Conservation (phyloP, 2,113 vertebrate species). For the Sprattus sprattus region DNA sequence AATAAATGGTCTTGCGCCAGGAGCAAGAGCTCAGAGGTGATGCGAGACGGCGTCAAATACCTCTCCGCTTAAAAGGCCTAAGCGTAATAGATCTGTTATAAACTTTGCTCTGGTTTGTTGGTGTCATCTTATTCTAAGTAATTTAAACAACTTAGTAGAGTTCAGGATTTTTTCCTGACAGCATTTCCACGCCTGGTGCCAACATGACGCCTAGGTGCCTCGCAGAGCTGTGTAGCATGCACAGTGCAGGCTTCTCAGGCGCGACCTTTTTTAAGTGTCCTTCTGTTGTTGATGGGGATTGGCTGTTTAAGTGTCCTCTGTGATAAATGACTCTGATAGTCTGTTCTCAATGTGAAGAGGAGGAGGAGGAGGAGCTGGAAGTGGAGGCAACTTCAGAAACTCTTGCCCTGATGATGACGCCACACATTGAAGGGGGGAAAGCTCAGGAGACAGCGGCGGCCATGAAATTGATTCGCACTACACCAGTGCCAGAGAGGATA, state of each 20-base stretch:
- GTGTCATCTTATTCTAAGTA: no score
- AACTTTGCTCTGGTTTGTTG: no score
- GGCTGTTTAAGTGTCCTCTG: constrained; percentile 45
- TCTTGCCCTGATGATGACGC: constrained; percentile 51
- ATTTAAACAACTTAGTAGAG: no score
- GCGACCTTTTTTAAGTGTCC: constrained; percentile 36
- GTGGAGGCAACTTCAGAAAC: constrained; percentile 67
- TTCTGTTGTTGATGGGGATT: constrained; percentile 41
- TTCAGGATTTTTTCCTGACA: no score
- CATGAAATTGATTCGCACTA: constrained; percentile 65
- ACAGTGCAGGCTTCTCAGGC: constrained; percentile 41
- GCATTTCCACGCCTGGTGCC: neutral
- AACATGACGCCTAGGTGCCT: neutral
- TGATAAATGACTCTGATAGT: constrained; percentile 72
- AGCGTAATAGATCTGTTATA: no score
- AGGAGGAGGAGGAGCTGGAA: constrained; percentile 31
- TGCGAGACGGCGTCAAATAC: no score
- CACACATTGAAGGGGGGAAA: neutral
- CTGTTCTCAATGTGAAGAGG: constrained; percentile 54
- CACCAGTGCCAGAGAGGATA: constrained; percentile 60
- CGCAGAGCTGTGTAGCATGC: neutral
- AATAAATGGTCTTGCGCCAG: no score
- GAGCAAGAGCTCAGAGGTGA: no score
- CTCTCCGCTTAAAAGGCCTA: no score
- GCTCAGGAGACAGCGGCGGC: constrained; percentile 53